These are phyloP conservation scores for Odontocolon sp. DNA, from an alignment of 2,888 invertebrate genomes.

Conservation along the genomic window DNA sequence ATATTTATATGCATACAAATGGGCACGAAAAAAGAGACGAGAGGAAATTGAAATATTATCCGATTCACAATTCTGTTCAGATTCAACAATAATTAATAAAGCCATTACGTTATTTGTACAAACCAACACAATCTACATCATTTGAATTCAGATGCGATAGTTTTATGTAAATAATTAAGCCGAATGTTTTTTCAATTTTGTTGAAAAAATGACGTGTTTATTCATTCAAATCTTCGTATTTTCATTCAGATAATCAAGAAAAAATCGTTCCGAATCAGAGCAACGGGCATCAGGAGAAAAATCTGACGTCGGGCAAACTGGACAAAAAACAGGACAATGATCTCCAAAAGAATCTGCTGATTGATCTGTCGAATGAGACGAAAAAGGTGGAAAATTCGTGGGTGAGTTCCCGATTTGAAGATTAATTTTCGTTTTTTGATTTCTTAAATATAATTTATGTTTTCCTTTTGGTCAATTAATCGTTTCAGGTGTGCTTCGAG, in stretches of 20 bases:
- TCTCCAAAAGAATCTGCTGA: conserved; percentile 75
- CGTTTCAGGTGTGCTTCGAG: conserved; percentile 75
- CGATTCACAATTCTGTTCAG: too few relatives aligned
- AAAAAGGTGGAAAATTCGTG: conserved; percentile 75
- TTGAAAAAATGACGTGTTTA: not conserved
- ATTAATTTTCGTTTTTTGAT: not conserved
- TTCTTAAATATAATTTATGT: not conserved
- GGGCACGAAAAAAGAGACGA: not conserved
- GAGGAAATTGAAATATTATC: too few relatives aligned
- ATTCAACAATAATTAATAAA: too few relatives aligned
- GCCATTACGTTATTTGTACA: too few relatives aligned
- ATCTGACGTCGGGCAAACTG: conserved; percentile 22
- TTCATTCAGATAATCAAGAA: conserved; percentile 30
- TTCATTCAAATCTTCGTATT: not conserved
- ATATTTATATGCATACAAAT: too few relatives aligned
- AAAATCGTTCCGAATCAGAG: conserved; percentile 18
- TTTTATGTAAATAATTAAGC: too few relatives aligned
- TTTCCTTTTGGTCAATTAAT: not conserved
- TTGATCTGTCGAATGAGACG: conserved; percentile 75
- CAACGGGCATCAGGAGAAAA: not conserved
- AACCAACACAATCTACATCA: too few relatives aligned
- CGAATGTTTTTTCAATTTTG: not conserved
- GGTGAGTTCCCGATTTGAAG: conserved; percentile 67
- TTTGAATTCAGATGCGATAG: too few relatives aligned
- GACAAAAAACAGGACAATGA: conserved; percentile 65